These are phyloP conservation scores for Campodea augens DNA, from an alignment of 1,140 invertebrate species.

Conservation along the genomic window DNA sequence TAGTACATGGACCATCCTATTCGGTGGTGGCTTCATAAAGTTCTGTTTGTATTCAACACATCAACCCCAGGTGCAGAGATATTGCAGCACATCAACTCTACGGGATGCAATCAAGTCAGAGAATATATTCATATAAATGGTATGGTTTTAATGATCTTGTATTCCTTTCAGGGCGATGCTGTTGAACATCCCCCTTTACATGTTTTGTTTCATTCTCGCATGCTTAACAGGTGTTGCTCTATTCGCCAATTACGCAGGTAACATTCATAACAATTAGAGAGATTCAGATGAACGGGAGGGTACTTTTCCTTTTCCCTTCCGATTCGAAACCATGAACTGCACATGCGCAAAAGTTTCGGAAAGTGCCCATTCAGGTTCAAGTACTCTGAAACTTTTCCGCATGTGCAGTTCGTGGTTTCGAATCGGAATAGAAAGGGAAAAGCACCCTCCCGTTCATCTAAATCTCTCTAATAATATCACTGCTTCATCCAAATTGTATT, in stretches of 20 bases:
- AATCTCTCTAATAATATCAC: too few species aligned
- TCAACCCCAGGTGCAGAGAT: slow-evolving; percentile 31
- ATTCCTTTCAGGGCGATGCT: slow-evolving; percentile 12
- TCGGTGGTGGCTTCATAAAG: slow-evolving; percentile 29
- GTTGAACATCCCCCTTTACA: slow-evolving; percentile 10
- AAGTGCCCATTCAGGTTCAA: too few species aligned
- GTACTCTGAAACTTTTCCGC: too few species aligned
- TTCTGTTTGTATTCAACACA: slow-evolving; percentile 29
- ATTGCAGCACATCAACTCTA: slow-evolving; percentile 14
- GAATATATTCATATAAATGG: background rate
- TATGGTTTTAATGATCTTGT: slow-evolving; percentile 5
- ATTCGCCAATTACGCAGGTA: background rate
- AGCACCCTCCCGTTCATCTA: too few species aligned
- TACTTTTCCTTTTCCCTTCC: too few species aligned
- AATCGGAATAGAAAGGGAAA: too few species aligned
- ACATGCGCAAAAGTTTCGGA: too few species aligned
- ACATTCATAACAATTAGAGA: too few species aligned
- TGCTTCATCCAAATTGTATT: too few species aligned
- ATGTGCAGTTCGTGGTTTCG: too few species aligned
- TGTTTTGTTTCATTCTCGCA: slow-evolving; percentile 8
- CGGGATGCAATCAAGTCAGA: slow-evolving; percentile 8
- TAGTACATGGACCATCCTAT: slow-evolving; percentile 25
- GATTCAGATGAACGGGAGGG: too few species aligned
- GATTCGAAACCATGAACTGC: too few species aligned
- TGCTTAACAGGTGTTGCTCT: slow-evolving; percentile 11